Evolutionary conservation across 2,888 invertebrate genomes (phyloP), one percentile per base, ranked within the genome.

Genomic region (Cheilosia scutellata): DNA sequence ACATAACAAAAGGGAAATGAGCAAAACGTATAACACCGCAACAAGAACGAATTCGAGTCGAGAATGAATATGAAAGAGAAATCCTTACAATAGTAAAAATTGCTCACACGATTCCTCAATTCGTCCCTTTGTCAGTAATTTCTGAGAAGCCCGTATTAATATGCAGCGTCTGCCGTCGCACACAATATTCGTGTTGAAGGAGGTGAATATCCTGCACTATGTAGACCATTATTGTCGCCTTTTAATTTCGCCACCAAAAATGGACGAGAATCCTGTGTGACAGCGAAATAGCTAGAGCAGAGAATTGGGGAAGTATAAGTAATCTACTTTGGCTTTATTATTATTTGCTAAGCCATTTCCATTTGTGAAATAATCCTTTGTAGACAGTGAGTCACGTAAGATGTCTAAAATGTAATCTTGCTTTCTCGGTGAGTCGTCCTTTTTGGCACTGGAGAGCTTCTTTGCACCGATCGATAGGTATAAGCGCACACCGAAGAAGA

Each of bases 331-430:
- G 75, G 75, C 65, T 75, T 84, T 84, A 84, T 84, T 75, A 80
- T 84, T 80, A 84, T 84, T 84, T 84, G 75, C 84, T 79, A 71
- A 80, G 84, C 84, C 71, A 80, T 84, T 84, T 84, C 84, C 84
- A 80, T 84, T 84, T 84, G 80, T 74, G 66, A 71, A 75, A 84
- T 80, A 84, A 84, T 84, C 84, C 80, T 76, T 84, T 80, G 80
- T 60, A 71, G 75, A 65, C 40, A 58, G 70, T 75, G 80, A 80
- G 84, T 84, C 84, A 84, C 84, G 84, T 79, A 74, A 57, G 25
- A 71, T 62, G 66, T 68, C 74, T 60, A 49, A 62, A 68, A 80
- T 62, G 68, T 62, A 62, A 62, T 68, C 49, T 60, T 60, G 11
- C 40, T 47, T 47, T 49, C n/a, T 13, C 27, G 40, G 29, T 55